Conservation (phyloP, 2,113 vertebrate genomes). For the Lathamus discolor region DNA sequence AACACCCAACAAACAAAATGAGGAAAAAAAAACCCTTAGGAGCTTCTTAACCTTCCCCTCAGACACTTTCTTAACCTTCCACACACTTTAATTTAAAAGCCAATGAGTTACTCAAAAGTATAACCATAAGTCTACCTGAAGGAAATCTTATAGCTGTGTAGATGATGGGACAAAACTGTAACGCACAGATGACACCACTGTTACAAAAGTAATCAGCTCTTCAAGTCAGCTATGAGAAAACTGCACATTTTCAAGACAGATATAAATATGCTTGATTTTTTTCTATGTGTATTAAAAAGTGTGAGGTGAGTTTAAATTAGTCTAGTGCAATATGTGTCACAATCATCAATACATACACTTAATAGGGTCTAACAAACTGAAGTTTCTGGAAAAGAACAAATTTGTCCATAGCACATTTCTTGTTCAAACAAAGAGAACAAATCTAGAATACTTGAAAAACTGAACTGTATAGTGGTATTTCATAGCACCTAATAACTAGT, state of each 20-base stretch:
- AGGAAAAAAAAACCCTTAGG: neutral
- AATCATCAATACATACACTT: neutral
- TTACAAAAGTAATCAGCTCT: slow-evolving; percentile 42
- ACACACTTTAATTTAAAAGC: slow-evolving; percentile 19
- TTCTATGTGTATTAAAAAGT: neutral
- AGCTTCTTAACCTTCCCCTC: neutral
- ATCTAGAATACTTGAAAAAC: neutral
- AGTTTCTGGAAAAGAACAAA: neutral
- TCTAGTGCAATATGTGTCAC: neutral
- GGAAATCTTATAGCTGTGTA: slow-evolving; percentile 15
- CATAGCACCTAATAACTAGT: neutral
- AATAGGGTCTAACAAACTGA: neutral
- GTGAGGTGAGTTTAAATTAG: neutral
- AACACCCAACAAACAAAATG: neutral
- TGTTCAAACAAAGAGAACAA: neutral
- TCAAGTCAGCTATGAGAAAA: slow-evolving; percentile 38
- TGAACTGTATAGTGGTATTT: neutral
- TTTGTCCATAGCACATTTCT: neutral
- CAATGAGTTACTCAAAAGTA: neutral
- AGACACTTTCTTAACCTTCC: neutral
- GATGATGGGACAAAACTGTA: neutral
- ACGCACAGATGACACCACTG: neutral
- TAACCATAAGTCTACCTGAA: slow-evolving; percentile 24
- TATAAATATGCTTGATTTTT: neutral
- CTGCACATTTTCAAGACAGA: neutral